phyloP scores from a whole-genome alignment of 37 sponge, comb jelly and placozoan species.

The Crambe crambe region DNA sequence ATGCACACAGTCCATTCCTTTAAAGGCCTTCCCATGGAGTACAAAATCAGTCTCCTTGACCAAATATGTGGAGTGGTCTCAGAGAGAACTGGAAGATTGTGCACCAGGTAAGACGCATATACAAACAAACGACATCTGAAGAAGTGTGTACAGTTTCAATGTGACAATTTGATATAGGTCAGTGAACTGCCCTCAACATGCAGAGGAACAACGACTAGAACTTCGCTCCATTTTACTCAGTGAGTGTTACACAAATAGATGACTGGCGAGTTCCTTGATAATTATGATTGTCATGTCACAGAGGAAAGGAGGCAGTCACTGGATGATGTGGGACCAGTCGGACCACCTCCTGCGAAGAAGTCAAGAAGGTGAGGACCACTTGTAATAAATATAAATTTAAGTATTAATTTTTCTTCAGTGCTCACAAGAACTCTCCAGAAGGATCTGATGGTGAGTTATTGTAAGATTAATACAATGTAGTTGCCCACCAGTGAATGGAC shows the following conservation, averaged over 20 bases:
- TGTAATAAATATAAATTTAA: too few species aligned
- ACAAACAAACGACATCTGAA: too few species aligned
- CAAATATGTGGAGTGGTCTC: conserved; percentile 83
- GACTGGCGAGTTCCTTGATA: neutral
- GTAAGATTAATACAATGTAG: neutral
- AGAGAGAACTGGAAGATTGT: conserved; percentile 69
- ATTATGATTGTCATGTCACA: neutral
- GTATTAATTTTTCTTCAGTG: neutral
- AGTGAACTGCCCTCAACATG: conserved; percentile 83
- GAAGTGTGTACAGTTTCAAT: neutral
- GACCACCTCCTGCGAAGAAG: neutral
- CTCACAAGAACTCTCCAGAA: neutral
- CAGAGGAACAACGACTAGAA: conserved; percentile 66
- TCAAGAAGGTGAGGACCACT: neutral
- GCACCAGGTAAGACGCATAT: conserved; percentile 70
- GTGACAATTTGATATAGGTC: too few species aligned
- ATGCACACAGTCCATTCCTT: conserved; percentile 62
- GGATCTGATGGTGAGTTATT: conserved; percentile 13
- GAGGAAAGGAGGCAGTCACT: neutral
- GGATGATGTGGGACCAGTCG: too few species aligned
- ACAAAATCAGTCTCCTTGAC: conserved; percentile 22
- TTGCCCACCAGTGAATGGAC: neutral
- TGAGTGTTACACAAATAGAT: conserved; percentile 3
- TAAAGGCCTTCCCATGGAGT: conserved; percentile 17
- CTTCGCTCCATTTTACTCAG: neutral